Percentiles rank a stretch among this genome's conserved stretches.
Evolutionary conservation across 2,888 invertebrate genomes (phyloP).

Genomic region (Gari tellinella): DNA sequence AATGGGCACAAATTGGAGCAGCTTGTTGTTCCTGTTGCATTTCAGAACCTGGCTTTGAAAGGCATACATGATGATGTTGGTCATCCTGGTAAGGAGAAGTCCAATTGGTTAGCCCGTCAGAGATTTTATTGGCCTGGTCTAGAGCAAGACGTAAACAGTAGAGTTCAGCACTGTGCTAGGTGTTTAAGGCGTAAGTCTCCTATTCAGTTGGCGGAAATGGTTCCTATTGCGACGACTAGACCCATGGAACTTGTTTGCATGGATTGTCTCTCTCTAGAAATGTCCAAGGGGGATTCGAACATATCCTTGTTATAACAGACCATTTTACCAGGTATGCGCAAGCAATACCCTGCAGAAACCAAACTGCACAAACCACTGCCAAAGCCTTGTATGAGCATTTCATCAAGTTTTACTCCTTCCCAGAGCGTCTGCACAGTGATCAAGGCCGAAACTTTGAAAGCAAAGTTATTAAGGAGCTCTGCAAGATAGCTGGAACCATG

Average conservation of each 20-base stretch:
- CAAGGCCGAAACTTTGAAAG: too few relatives aligned
- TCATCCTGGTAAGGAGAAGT: slow-evolving; percentile 23
- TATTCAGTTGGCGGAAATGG: too few relatives aligned
- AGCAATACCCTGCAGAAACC: slow-evolving; percentile 19
- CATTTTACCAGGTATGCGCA: slow-evolving; percentile 28
- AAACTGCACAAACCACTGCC: slow-evolving; percentile 26
- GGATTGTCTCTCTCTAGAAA: slow-evolving; percentile 16
- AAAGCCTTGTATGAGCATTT: slow-evolving; percentile 21
- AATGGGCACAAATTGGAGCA: slow-evolving; percentile 6
- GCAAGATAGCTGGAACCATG: slow-evolving; percentile 6
- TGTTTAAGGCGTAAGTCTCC: too few relatives aligned
- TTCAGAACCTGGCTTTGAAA: slow-evolving; percentile 11
- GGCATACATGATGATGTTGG: slow-evolving; percentile 30
- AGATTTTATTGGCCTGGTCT: slow-evolving; percentile 29
- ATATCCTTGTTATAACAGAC: slow-evolving; percentile 30
- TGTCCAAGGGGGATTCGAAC: slow-evolving; percentile 21
- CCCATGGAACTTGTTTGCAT: slow-evolving; percentile 33
- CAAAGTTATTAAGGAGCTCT: too few relatives aligned
- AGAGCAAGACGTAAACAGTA: background rate
- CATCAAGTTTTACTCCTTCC: slow-evolving; percentile 23
- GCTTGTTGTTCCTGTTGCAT: slow-evolving; percentile 7
- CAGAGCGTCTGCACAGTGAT: slow-evolving; percentile 16
- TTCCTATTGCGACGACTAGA: slow-evolving; percentile 4
- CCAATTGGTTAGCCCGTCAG: slow-evolving; percentile 5
- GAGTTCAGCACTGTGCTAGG: slow-evolving; percentile 3